These are phyloP conservation scores for Empidonax alnorum DNA, from an alignment of 2,113 vertebrate species.

Conservation along the genomic window DNA sequence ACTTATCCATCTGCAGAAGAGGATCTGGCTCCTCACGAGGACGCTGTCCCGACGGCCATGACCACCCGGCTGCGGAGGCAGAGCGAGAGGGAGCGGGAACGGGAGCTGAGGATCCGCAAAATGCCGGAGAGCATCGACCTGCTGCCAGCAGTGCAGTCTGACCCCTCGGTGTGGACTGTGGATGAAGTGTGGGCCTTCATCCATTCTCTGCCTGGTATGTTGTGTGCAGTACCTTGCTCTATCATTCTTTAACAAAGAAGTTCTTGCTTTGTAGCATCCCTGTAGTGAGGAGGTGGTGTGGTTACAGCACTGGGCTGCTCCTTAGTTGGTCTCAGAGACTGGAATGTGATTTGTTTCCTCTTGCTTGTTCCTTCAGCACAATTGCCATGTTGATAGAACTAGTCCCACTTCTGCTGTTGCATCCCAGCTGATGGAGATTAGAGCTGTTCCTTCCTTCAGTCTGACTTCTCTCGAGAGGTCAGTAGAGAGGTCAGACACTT, in stretches of 20 bases:
- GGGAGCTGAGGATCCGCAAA: constrained; percentile 81
- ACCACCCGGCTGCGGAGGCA: constrained; percentile 86
- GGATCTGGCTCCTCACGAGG: constrained; percentile 78
- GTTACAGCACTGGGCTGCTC: neutral
- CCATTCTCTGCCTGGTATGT: constrained; percentile 90
- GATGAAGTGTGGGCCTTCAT: constrained; percentile 97
- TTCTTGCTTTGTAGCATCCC: neutral
- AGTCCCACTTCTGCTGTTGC: constrained; percentile 66
- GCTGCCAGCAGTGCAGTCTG: constrained; percentile 79
- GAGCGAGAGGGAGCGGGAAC: constrained; percentile 79
- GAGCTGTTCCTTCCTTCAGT: constrained; percentile 70
- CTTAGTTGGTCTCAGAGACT: constrained; percentile 1
- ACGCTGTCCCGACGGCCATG: constrained; percentile 83
- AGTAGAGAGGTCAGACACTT: constrained; percentile 68
- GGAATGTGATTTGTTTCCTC: constrained; percentile 69
- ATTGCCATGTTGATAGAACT: constrained; percentile 63
- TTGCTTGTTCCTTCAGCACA: constrained; percentile 73
- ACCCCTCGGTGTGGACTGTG: constrained; percentile 91
- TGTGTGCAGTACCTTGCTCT: neutral
- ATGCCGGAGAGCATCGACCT: constrained; percentile 79
- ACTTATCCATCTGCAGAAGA: constrained; percentile 83
- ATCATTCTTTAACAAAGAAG: neutral
- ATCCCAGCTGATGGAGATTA: constrained; percentile 56
- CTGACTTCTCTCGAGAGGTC: constrained; percentile 76
- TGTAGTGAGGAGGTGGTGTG: neutral